A percentile compares a stretch with the other conserved stretches of the same genome.
Evolutionary conservation across 2,888 invertebrate genomes (phyloP).

Genomic region (Plebejus anna): DNA sequence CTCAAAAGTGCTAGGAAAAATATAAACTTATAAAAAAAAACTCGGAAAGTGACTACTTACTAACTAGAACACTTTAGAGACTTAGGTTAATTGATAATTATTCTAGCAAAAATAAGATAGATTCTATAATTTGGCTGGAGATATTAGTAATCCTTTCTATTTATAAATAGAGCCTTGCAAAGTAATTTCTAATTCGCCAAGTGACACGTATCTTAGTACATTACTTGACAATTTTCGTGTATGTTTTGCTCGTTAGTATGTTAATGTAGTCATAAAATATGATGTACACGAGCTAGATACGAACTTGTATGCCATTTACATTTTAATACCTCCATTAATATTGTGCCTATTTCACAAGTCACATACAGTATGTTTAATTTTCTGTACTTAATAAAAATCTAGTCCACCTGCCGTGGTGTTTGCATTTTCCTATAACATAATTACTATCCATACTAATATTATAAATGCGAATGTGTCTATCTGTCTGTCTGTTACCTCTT

Average conservation of each 20-base stretch:
- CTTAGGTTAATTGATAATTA: too few species aligned
- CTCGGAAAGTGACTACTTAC: too few species aligned
- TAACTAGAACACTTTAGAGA: too few species aligned
- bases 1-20: too few species aligned
- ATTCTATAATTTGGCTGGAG: too few species aligned
- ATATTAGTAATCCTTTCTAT: neutral
- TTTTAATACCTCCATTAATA: constrained; percentile 9
- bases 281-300: neutral
- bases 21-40: too few species aligned
- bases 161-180: neutral
- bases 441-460: neutral
- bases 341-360: neutral
- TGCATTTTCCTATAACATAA: neutral
- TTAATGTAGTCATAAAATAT: constrained; percentile 10
- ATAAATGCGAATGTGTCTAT: too few species aligned
- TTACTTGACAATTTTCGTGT: neutral
- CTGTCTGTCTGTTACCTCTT: too few species aligned
- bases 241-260: constrained; percentile 9
- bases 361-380: neutral
- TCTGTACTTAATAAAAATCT: neutral
- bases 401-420: constrained; percentile 2
- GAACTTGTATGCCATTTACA: neutral
- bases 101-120: too few species aligned
- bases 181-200: neutral
- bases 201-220: neutral